Percentiles rank a stretch among this genome's conserved stretches.
These are phyloP conservation scores for Seriola aureovittata DNA, from an alignment of 2,113 vertebrate species.

Conservation along the genomic window DNA sequence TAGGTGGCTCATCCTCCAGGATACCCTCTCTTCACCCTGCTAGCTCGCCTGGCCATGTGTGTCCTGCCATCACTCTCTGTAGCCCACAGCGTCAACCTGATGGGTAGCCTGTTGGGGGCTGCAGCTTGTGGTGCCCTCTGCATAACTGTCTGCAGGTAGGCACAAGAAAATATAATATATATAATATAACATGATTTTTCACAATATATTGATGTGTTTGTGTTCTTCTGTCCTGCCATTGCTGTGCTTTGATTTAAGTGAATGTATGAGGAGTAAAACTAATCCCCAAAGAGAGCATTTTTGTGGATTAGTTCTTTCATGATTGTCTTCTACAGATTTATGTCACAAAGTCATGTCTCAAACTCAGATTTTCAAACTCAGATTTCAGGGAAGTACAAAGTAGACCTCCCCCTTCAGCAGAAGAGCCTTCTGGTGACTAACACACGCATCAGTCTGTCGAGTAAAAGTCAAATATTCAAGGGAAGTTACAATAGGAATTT, in stretches of 20 bases:
- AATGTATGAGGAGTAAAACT: neutral
- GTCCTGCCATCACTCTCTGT: slow-evolving; percentile 87
- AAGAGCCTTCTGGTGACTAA: slow-evolving; percentile 3
- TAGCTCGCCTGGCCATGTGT: slow-evolving; percentile 84
- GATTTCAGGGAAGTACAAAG: slow-evolving; percentile 12
- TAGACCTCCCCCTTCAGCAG: neutral
- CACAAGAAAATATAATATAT: neutral
- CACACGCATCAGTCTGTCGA: neutral
- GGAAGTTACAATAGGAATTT: slow-evolving; percentile 14
- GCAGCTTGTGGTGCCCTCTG: slow-evolving; percentile 90
- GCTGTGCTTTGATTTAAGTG: neutral
- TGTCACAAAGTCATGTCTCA: slow-evolving; percentile 16
- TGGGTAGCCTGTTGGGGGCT: slow-evolving; percentile 90
- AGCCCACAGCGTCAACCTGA: slow-evolving; percentile 91
- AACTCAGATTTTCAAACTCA: slow-evolving; percentile 19
- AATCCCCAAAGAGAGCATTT: neutral
- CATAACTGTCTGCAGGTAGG: slow-evolving; percentile 93
- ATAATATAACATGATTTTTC: neutral
- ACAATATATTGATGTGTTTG: neutral
- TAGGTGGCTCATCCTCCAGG: slow-evolving; percentile 98
- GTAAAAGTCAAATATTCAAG: slow-evolving; percentile 18
- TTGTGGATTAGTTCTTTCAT: neutral
- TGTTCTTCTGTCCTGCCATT: neutral
- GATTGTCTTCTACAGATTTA: neutral
- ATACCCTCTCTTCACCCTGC: slow-evolving; percentile 94